Evolutionary conservation across 2,113 vertebrate species (phyloP).

Genomic region (Psilopogon haemacephalus): DNA sequence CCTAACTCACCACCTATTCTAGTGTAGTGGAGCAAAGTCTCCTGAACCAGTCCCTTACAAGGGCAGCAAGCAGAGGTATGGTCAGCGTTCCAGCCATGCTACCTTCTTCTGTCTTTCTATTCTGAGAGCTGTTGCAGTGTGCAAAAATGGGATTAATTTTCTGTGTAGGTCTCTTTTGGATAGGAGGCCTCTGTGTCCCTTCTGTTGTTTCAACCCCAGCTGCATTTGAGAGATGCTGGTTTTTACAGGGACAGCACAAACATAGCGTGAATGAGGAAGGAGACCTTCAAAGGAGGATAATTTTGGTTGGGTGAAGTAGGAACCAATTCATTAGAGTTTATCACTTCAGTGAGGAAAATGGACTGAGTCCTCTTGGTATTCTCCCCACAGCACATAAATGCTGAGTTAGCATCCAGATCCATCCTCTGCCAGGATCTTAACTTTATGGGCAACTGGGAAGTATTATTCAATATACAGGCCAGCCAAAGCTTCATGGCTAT

Average conservation of each 20-base stretch:
- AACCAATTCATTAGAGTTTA: constrained; percentile 23
- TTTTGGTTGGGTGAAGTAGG: constrained; percentile 15
- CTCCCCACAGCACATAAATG: constrained; percentile 2
- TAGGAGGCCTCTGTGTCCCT: constrained; percentile 9
- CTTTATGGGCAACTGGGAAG: background rate
- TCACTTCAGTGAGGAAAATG: constrained; percentile 27
- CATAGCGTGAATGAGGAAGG: background rate
- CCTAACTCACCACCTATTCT: background rate
- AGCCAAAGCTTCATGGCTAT: constrained; percentile 11
- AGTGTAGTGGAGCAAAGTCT: background rate
- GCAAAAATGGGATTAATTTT: constrained; percentile 18
- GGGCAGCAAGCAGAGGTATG: background rate
- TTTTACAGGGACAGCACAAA: constrained; percentile 7
- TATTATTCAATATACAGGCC: background rate
- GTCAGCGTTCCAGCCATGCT: background rate
- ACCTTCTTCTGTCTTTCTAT: background rate
- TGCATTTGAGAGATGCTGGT: constrained; percentile 11
- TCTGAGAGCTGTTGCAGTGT: background rate
- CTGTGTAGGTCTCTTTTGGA: background rate
- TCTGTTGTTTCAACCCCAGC: constrained; percentile 25
- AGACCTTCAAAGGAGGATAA: constrained; percentile 29
- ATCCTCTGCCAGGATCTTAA: constrained; percentile 22
- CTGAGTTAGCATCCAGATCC: constrained; percentile 26
- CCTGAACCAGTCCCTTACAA: constrained; percentile 4
- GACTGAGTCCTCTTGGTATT: background rate